These are phyloP conservation scores for Embidobia sp. DNA, from an alignment of 2,888 invertebrate species.

Conservation along the genomic window DNA sequence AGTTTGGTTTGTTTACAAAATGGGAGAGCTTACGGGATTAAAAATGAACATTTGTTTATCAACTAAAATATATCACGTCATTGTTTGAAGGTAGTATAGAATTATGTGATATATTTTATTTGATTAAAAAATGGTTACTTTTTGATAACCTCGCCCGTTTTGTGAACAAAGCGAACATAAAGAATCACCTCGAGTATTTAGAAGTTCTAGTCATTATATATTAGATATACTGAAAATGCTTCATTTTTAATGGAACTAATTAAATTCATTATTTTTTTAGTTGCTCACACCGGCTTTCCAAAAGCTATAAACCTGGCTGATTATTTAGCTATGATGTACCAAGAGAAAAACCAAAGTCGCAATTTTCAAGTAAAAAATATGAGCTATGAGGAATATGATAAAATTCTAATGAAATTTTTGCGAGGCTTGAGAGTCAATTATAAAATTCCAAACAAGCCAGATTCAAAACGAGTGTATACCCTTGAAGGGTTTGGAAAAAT, in stretches of 20 bases:
- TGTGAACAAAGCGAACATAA: no score
- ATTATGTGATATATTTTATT: no score
- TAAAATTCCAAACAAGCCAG: constrained; percentile 18
- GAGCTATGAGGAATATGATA: constrained; percentile 11
- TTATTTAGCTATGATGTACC: constrained; percentile 26
- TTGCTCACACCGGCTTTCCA: constrained; percentile 22
- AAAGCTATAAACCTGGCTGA: not conserved
- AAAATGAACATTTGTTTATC: no score
- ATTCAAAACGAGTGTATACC: constrained; percentile 25
- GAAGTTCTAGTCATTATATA: no score
- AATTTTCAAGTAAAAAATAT: constrained; percentile 1
- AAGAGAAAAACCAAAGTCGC: not conserved
- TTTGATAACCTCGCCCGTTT: no score
- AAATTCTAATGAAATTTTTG: constrained; percentile 14
- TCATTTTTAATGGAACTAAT: not conserved
- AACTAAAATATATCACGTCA: no score
- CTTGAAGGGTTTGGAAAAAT: constrained; percentile 10
- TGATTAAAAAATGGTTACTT: no score
- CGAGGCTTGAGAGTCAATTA: constrained; percentile 10
- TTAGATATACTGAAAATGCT: not conserved
- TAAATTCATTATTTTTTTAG: constrained; percentile 73
- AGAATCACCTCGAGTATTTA: no score
- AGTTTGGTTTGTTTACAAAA: no score
- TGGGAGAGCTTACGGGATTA: no score
- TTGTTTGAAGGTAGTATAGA: no score